A percentile compares a stretch with the other conserved stretches of the same genome.
These are phyloP conservation scores for Danio jaintianensis DNA, from an alignment of 2,797 vertebrate genomes.

Conservation along the genomic window DNA sequence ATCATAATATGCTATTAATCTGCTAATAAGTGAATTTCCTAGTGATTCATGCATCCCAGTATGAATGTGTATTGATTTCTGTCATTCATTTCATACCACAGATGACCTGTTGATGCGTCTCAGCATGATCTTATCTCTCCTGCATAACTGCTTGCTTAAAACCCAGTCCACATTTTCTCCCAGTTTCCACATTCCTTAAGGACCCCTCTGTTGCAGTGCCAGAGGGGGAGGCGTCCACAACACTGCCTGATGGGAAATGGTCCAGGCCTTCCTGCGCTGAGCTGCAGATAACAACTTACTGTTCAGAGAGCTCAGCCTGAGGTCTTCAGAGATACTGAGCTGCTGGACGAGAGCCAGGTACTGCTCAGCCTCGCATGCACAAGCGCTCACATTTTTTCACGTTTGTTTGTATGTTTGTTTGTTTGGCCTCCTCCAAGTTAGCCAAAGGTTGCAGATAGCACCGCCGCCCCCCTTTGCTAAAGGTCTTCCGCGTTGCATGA, in stretches of 20 bases:
- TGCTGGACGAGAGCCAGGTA: conserved; percentile 47
- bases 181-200: conserved; percentile 52
- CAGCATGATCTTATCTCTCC: conserved; percentile 26
- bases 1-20: not conserved
- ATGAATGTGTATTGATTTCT: not conserved
- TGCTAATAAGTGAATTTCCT: too few relatives aligned
- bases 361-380: conserved; percentile 11
- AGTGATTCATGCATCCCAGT: too few relatives aligned
- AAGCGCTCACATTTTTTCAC: not conserved
- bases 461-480: conserved; percentile 16
- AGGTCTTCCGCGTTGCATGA: not conserved
- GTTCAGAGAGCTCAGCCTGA: conserved; percentile 38
- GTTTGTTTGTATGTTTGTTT: conserved; percentile 13
- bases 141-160: conserved; percentile 43
- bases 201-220: conserved; percentile 56
- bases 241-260: conserved; percentile 53
- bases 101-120: not conserved
- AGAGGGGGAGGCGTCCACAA: conserved; percentile 36
- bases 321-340: conserved; percentile 49
- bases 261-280: conserved; percentile 50
- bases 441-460: conserved; percentile 23
- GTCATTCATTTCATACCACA: not conserved
- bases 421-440: conserved; percentile 17
- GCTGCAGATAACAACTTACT: conserved; percentile 52
- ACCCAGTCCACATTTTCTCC: conserved; percentile 57